Percentiles rank a stretch among this genome's conserved stretches.
These are phyloP conservation scores for Lepidiolamprologus cunningtoni DNA, from an alignment of 2,113 vertebrate species.

Conservation along the genomic window DNA sequence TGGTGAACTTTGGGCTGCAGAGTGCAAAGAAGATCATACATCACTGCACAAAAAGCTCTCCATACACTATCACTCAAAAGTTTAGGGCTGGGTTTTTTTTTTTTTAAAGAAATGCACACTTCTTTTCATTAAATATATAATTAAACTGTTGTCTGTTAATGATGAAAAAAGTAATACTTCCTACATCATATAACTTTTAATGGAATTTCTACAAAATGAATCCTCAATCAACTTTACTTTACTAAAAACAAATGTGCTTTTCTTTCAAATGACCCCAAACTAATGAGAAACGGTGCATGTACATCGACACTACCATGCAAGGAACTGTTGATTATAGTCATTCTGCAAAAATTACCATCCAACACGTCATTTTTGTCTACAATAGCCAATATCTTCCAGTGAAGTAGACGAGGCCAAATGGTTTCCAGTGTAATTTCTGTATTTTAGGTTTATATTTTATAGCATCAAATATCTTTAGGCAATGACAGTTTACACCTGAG, in stretches of 20 bases:
- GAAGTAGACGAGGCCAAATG: neutral
- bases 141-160: neutral
- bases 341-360: constrained; percentile 1
- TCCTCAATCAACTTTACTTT: neutral
- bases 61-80: neutral
- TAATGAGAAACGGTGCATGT: neutral
- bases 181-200: neutral
- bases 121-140: neutral
- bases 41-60: constrained; percentile 20
- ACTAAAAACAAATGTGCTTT: neutral
- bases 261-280: neutral
- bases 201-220: neutral
- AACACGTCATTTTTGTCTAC: neutral
- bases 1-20: neutral
- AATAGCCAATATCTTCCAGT: neutral
- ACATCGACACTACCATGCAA: constrained; percentile 3
- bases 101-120: neutral
- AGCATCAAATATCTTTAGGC: neutral
- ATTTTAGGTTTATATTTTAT: neutral
- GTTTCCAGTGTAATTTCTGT: neutral
- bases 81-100: neutral
- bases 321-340: neutral
- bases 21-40: neutral
- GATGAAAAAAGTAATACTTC: fast-evolving
- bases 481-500: neutral